Conservation (phyloP, 1,140 invertebrate genomes). For the Meloidogyne exigua region DNA sequence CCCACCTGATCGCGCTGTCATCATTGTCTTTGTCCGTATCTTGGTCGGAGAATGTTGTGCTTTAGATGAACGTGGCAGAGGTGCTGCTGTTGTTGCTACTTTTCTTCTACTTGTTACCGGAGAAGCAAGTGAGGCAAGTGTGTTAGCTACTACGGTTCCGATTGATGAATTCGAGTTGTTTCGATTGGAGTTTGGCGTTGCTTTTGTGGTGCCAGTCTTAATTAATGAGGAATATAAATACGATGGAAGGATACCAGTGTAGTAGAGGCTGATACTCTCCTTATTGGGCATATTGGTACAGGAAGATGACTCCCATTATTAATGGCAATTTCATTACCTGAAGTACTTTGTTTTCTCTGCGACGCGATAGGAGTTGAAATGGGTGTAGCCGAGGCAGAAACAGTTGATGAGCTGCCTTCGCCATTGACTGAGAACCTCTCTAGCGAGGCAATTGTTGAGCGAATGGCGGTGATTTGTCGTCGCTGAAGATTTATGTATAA, state of each 20-base stretch:
- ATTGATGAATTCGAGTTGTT: not conserved
- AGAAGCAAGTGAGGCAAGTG: not conserved
- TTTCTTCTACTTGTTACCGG: not conserved
- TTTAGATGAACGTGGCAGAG: not conserved
- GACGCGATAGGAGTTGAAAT: not conserved
- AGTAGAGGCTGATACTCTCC: conserved; percentile 15
- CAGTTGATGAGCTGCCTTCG: not conserved
- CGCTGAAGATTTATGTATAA: conserved; percentile 45
- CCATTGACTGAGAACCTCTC: conserved; percentile 37
- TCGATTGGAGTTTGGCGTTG: not conserved
- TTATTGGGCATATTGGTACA: conserved; percentile 16
- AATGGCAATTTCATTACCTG: not conserved
- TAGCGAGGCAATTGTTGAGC: conserved; percentile 47
- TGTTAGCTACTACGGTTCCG: not conserved
- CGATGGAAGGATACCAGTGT: not conserved
- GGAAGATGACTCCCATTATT: conserved; percentile 3
- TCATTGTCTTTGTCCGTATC: not conserved
- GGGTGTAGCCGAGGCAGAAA: not conserved
- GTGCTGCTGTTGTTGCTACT: not conserved
- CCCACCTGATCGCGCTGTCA: not conserved
- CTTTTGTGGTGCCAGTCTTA: not conserved
- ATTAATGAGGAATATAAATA: not conserved
- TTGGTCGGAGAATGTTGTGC: not conserved
- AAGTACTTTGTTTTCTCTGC: not conserved
- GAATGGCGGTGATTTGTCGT: conserved; percentile 48